Conservation (phyloP, 2,113 vertebrate species). For the Hymenochirus boettgeri region DNA sequence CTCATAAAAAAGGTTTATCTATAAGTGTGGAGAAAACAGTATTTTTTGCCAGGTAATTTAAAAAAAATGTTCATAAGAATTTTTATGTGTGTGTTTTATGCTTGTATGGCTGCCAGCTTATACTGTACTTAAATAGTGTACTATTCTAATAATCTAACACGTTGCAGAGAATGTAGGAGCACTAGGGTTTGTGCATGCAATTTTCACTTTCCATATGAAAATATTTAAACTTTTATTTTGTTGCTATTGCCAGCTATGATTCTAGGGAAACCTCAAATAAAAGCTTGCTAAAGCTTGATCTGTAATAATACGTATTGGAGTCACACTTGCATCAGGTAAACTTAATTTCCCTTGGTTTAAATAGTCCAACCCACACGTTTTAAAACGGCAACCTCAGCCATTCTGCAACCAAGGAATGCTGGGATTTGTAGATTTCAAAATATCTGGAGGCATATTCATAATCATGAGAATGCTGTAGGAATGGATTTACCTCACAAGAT, state of each 20-base stretch:
- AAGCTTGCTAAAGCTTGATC: too few species aligned
- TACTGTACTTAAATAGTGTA: slow-evolving; percentile 7
- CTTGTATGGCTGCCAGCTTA: slow-evolving; percentile 22
- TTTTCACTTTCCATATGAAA: too few species aligned
- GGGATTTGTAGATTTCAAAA: too few species aligned
- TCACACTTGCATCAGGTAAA: too few species aligned
- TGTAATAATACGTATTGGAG: too few species aligned
- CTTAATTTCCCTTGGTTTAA: too few species aligned
- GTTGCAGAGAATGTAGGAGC: not conserved
- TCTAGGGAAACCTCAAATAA: not conserved
- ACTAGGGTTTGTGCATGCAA: not conserved
- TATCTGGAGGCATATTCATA: too few species aligned
- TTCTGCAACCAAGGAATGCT: too few species aligned
- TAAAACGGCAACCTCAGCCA: too few species aligned
- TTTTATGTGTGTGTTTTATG: slow-evolving; percentile 5
- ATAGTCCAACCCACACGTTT: too few species aligned
- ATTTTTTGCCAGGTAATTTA: slow-evolving; percentile 28
- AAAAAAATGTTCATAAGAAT: slow-evolving; percentile 29
- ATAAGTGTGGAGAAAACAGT: slow-evolving; percentile 37
- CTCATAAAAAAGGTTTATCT: slow-evolving; percentile 47
- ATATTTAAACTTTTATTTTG: not conserved
- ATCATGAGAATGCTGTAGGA: too few species aligned
- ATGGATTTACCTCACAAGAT: too few species aligned
- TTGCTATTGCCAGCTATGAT: not conserved
- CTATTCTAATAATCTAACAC: slow-evolving; percentile 13